Evolutionary conservation across 2,888 invertebrate genomes (phyloP), one percentile per base, ranked within the genome.

Genomic region (Phaedon cochleariae): DNA sequence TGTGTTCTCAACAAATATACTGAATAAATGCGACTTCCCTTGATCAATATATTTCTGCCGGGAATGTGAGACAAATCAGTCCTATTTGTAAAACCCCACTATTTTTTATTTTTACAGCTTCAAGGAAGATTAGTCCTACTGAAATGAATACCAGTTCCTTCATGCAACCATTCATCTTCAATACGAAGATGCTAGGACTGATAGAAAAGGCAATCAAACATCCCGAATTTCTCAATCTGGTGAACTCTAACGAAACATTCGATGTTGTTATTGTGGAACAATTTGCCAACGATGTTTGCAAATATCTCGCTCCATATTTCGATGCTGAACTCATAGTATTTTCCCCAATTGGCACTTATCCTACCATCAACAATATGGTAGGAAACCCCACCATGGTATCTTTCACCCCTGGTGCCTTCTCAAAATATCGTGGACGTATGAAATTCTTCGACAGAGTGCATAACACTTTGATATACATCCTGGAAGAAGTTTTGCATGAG

Each of bases 371-470:
- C 26, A 26, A 26, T 26, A 26, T 26, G 26, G 26, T 26, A 26
- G 26, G 26, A 3, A 26, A 26, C 7, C 26, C 26, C 26, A 84
- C 84, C 59, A 82, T 87, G 72, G 83, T 86, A 1, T 79, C 85
- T 0, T 84, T 86, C 34, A 84, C 87, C 65, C 83, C 86, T 0
- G 84, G 81, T 68, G 84, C 84, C 66, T 86, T 86, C 67, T 81
- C 85, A 62, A 80, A 75, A 45, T 75, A 75, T 65, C 71, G 76
- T 1, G 76, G 77, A 57, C 55, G 69, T 18, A 81, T 84, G 81
- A 74, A 62, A 2, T 83, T 84, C 64, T 59, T 77, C 1, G 77
- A 83, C 62, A 71, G 84, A 34, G 67, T 87, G 0, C 78, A 79
- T 49, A 90, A 90, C 73, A 76, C 77, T 0, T 10, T 81, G 2